phyloP scores from a whole-genome alignment of 2,888 invertebrate species.

The Heteromyza rotundicornis region DNA sequence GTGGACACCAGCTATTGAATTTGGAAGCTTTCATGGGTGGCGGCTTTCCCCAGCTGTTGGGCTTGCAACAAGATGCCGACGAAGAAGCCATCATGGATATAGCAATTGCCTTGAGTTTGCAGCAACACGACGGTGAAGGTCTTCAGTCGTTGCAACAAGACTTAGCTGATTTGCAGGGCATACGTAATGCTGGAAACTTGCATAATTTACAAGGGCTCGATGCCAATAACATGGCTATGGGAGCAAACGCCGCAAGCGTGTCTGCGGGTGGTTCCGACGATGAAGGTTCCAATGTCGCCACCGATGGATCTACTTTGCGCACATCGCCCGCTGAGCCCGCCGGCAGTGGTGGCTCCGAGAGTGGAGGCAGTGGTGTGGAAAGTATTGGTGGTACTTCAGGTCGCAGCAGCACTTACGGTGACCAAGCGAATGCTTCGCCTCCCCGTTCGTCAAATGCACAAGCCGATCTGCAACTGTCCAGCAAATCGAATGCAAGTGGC shows the following conservation, averaged over 20 bases:
- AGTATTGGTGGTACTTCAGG: conserved; percentile 95
- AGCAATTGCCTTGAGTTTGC: conserved; percentile 92
- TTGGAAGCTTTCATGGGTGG: conserved; percentile 66
- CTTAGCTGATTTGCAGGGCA: conserved; percentile 57
- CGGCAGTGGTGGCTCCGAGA: conserved; percentile 80
- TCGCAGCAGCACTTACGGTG: conserved; percentile 90
- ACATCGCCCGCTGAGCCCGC: conserved; percentile 82
- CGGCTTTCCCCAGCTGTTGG: conserved; percentile 80
- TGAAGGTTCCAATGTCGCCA: conserved; percentile 93
- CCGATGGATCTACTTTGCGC: conserved; percentile 90
- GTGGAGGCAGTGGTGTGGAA: conserved; percentile 90
- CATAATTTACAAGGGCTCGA: conserved; percentile 64
- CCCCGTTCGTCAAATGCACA: conserved; percentile 45
- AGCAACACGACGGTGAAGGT: conserved; percentile 74
- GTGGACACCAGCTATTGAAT: conserved; percentile 56
- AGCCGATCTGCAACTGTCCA: conserved; percentile 23
- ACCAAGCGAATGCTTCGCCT: conserved; percentile 62
- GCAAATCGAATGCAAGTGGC: conserved; percentile 19
- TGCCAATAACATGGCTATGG: conserved; percentile 25
- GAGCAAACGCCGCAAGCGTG: conserved; percentile 38
- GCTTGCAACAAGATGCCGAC: conserved; percentile 92
- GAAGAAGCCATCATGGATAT: conserved; percentile 97
- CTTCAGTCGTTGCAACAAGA: conserved; percentile 67
- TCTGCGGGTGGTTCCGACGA: conserved; percentile 87
- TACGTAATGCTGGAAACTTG: conserved; percentile 55